A percentile compares a stretch with the other conserved stretches of the same genome.
phyloP scores from a whole-genome alignment of 2,113 vertebrate species.

The human region DNA sequence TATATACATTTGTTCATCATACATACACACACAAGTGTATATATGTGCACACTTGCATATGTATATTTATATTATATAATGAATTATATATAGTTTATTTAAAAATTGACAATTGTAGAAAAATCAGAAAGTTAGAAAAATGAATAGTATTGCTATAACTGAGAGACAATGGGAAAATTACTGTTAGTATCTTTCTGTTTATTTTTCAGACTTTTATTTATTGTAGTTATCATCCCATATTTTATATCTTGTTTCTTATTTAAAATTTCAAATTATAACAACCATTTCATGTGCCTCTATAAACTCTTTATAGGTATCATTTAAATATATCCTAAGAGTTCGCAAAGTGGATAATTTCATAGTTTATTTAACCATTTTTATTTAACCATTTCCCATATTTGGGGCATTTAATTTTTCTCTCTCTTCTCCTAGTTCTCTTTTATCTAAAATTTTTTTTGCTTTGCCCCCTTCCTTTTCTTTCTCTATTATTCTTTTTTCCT shows the following conservation, averaged over 20 bases:
- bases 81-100: neutral
- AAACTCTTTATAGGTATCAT: neutral
- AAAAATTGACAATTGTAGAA: neutral
- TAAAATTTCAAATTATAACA: neutral
- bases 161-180: neutral
- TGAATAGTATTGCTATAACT: neutral
- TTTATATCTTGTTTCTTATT: neutral
- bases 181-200: neutral
- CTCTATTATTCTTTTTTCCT: neutral
- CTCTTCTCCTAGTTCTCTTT: neutral
- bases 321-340: conserved; percentile 1
- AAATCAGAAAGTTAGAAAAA: neutral
- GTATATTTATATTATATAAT: neutral
- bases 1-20: neutral
- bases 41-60: neutral
- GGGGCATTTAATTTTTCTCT: neutral
- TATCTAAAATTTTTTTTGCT: neutral
- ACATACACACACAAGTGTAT: neutral
- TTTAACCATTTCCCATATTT: neutral
- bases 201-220: neutral
- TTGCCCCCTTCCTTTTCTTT: neutral
- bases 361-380: conserved; percentile 12
- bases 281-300: neutral
- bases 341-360: neutral
- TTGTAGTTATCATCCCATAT: neutral